Percentiles rank a stretch among this genome's conserved stretches.
Evolutionary conservation across 2,888 invertebrate species (phyloP).

Genomic region (Epinotia bilunana): DNA sequence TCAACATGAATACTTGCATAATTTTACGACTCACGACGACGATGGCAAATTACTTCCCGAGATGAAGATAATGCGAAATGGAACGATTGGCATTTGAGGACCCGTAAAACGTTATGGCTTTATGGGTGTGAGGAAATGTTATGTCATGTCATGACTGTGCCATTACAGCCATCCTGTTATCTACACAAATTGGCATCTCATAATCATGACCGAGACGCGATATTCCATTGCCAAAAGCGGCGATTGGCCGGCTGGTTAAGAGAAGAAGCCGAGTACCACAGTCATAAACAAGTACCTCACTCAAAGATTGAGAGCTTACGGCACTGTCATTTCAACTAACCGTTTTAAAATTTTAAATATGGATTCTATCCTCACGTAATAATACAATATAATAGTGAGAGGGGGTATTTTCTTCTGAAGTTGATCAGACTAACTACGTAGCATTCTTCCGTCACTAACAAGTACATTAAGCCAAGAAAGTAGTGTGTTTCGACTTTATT

Average conservation of each 20-base stretch:
- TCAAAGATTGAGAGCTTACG: too few species aligned
- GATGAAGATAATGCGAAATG: constrained; percentile 35
- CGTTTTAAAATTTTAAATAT: too few species aligned
- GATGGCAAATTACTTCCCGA: constrained; percentile 33
- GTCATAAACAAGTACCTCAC: too few species aligned
- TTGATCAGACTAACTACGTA: too few species aligned
- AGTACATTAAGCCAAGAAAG: too few species aligned
- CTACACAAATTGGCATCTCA: neutral
- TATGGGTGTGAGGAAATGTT: constrained; percentile 25
- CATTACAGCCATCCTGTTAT: constrained; percentile 23
- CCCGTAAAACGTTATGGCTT: constrained; percentile 34
- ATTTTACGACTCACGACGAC: constrained; percentile 24
- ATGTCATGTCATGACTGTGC: neutral
- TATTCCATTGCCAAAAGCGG: neutral
- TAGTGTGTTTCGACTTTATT: too few species aligned
- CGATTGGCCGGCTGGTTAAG: neutral
- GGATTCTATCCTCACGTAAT: too few species aligned
- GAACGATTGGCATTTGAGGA: constrained; percentile 36
- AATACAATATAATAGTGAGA: too few species aligned
- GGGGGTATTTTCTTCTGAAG: too few species aligned
- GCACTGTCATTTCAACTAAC: too few species aligned
- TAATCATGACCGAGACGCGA: neutral
- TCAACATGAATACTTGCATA: constrained; percentile 25
- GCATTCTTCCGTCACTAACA: too few species aligned
- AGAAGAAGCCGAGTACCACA: too few species aligned